Evolutionary conservation across 2,888 invertebrate genomes (phyloP).

Genomic region (Agrochola litura): DNA sequence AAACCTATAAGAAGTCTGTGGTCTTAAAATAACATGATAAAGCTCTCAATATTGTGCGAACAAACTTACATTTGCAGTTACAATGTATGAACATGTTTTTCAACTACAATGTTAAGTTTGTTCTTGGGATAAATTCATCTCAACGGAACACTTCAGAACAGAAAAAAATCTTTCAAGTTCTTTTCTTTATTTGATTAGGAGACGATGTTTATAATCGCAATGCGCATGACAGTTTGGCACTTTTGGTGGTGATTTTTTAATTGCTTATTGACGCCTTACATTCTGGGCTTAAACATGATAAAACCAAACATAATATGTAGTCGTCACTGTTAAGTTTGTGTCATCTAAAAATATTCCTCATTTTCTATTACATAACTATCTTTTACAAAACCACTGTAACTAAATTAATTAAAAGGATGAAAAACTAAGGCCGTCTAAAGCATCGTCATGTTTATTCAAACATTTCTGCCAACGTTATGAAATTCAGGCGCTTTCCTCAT

Average conservation of each 20-base stretch:
- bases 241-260: neutral
- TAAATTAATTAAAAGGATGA: conserved; percentile 12
- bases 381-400: conserved; percentile 1
- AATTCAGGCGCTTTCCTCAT: conserved; percentile 53
- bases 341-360: neutral
- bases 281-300: no score
- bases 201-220: neutral
- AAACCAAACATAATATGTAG: neutral
- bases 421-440: conserved; percentile 14
- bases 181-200: no score
- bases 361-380: neutral
- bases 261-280: neutral
- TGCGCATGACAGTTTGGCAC: neutral
- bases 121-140: no score
- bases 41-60: no score
- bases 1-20: no score
- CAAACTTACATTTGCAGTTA: no score
- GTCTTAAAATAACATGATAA: no score
- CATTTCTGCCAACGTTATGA: conserved; percentile 50
- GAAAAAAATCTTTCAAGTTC: no score
- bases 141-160: no score
- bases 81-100: no score
- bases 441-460: conserved; percentile 39
- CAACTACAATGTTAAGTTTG: no score
- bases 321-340: neutral